Conservation (phyloP, 2,797 vertebrate species). For the Anguilla obscura region DNA sequence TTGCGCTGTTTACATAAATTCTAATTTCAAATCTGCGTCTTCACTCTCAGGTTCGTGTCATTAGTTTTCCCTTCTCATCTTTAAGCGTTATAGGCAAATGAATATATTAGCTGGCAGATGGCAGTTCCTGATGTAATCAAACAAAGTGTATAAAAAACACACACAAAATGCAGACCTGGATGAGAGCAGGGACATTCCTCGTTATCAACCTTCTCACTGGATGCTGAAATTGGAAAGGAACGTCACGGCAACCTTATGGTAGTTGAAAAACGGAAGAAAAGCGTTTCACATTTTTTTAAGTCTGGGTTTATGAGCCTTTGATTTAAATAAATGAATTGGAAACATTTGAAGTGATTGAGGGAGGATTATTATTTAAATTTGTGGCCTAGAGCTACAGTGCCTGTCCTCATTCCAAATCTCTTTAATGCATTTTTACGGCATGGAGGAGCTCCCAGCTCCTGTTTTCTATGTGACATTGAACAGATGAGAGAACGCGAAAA, state of each 20-base stretch:
- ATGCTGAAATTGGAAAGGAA: constrained; percentile 11
- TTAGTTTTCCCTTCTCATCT: constrained; percentile 54
- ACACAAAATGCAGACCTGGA: constrained; percentile 15
- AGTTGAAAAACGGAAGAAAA: constrained; percentile 25
- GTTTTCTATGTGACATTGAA: constrained; percentile 32
- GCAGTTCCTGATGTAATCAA: constrained; percentile 47
- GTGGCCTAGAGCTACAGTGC: constrained; percentile 56
- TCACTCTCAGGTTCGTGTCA: constrained; percentile 36
- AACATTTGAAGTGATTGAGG: constrained; percentile 62
- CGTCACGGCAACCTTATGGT: constrained; percentile 18
- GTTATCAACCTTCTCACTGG: constrained; percentile 29
- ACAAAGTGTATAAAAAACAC: constrained; percentile 40
- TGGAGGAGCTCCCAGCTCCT: constrained; percentile 39
- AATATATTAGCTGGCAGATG: constrained; percentile 51
- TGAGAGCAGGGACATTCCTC: not conserved
- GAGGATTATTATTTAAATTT: constrained; percentile 63
- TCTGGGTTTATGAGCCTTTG: constrained; percentile 55
- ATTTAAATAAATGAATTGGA: constrained; percentile 62
- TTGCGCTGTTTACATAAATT: constrained; percentile 82
- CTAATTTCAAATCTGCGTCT: constrained; percentile 41
- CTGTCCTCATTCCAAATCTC: constrained; percentile 57
- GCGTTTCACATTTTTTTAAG: constrained; percentile 48
- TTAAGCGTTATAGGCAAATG: constrained; percentile 50
- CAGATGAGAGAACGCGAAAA: constrained; percentile 24
- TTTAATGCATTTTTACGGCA: constrained; percentile 49